A percentile compares a stretch with the other conserved stretches of the same genome.
Evolutionary conservation across 2,888 invertebrate genomes (phyloP).

Genomic region (Conomelus anceps): DNA sequence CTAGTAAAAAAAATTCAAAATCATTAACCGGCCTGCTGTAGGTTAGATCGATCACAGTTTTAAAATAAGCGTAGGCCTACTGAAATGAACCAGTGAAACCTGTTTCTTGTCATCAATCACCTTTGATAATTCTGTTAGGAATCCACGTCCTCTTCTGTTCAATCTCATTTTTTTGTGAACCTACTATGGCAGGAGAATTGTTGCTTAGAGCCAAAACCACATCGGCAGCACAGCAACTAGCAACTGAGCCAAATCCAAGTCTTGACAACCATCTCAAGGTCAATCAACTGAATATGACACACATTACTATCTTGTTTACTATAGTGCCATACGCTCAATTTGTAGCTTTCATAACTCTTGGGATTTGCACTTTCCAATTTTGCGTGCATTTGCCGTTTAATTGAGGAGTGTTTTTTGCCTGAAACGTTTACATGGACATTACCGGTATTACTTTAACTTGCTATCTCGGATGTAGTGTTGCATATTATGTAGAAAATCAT

Average conservation of each 20-base stretch:
- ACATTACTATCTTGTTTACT: background rate
- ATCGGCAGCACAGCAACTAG: too few species aligned
- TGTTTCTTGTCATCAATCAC: background rate
- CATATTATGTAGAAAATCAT: background rate
- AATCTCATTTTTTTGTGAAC: background rate
- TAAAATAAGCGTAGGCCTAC: background rate
- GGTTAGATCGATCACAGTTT: background rate
- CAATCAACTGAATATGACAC: background rate
- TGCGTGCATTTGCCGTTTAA: background rate
- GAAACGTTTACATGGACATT: background rate
- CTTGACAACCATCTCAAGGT: background rate
- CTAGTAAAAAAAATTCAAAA: background rate
- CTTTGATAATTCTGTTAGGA: background rate
- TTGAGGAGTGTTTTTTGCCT: background rate
- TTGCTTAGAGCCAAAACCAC: too few species aligned
- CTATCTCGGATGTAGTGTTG: background rate
- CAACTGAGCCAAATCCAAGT: background rate
- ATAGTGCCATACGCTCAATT: background rate
- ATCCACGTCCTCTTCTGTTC: background rate
- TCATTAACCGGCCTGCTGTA: background rate
- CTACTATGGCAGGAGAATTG: too few species aligned
- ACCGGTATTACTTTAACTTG: background rate
- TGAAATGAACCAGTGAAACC: background rate
- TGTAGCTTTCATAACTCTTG: background rate
- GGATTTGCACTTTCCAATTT: background rate